Percentiles rank a stretch among this genome's conserved stretches.
These are phyloP conservation scores for Cataglyphis livida DNA, from an alignment of 2,888 invertebrate species.

Conservation along the genomic window DNA sequence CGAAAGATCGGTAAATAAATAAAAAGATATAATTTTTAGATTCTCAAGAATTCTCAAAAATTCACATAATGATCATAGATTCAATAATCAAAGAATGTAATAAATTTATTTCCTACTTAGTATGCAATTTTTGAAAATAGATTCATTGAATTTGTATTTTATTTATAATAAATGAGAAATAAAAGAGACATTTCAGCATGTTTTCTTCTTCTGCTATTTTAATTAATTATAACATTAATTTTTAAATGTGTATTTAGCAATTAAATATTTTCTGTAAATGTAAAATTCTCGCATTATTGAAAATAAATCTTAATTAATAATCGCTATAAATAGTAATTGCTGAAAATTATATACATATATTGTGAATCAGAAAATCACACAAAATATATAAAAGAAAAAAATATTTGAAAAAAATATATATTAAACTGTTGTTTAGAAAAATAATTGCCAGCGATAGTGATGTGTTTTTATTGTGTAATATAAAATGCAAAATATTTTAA, in stretches of 20 bases:
- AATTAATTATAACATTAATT: slow-evolving; percentile 18
- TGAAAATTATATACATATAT: not conserved
- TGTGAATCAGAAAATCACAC: not conserved
- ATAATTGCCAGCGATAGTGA: too few species aligned
- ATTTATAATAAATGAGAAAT: not conserved
- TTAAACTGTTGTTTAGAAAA: too few species aligned
- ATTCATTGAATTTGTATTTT: not conserved
- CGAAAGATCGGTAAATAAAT: not conserved
- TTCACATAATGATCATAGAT: not conserved
- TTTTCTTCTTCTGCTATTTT: not conserved
- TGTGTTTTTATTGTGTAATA: too few species aligned
- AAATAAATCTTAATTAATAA: slow-evolving; percentile 3
- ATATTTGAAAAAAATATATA: slow-evolving; percentile 42
- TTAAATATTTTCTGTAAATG: slow-evolving; percentile 1
- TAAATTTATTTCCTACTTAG: not conserved
- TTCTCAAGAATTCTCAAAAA: not conserved
- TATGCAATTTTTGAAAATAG: not conserved
- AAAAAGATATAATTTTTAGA: not conserved
- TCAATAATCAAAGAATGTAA: not conserved
- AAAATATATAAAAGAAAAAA: slow-evolving; percentile 49
- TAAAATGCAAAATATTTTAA: too few species aligned
- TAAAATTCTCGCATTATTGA: slow-evolving; percentile 12
- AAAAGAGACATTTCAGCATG: not conserved
- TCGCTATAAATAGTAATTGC: not conserved
- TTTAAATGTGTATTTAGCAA: slow-evolving; percentile 10